Conservation (phyloP, 2,888 invertebrate species). For the Drosophila robusta region DNA sequence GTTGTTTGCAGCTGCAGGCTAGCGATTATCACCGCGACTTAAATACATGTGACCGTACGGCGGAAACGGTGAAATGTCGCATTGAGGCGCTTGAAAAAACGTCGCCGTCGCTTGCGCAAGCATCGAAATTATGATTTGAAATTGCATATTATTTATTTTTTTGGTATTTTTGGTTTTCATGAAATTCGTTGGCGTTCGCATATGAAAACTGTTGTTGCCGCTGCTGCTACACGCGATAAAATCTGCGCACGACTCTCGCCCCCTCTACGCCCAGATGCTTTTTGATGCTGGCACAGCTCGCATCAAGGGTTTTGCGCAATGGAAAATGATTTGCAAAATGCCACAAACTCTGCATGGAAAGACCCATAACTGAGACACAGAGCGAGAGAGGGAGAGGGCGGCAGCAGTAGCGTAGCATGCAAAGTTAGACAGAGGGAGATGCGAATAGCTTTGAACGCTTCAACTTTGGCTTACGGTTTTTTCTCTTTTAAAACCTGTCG, state of each 20-base stretch:
- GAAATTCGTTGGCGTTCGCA: constrained; percentile 35
- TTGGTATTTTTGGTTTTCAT: constrained; percentile 9
- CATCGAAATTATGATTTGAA: constrained; percentile 41
- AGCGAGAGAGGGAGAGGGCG: constrained; percentile 2
- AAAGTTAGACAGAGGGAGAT: constrained; percentile 18
- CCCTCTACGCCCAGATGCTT: constrained; percentile 33
- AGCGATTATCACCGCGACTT: constrained; percentile 23
- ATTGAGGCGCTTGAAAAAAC: constrained; percentile 28
- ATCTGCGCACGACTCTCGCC: constrained; percentile 20
- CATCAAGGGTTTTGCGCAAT: constrained; percentile 78
- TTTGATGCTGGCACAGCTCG: constrained; percentile 27
- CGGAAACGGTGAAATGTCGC: constrained; percentile 62
- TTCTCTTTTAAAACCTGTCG: constrained; percentile 59
- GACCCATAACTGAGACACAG: constrained; percentile 10
- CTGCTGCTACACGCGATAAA: constrained; percentile 31
- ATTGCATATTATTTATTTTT: constrained; percentile 30
- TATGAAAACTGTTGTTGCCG: constrained; percentile 28
- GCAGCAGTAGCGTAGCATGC: constrained; percentile 1
- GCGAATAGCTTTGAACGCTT: constrained; percentile 3
- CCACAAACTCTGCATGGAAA: constrained; percentile 30
- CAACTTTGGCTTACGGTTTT: constrained; percentile 10
- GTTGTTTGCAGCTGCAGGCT: constrained; percentile 24
- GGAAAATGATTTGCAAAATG: constrained; percentile 77
- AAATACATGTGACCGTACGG: constrained; percentile 11
- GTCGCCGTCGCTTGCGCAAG: constrained; percentile 44